phyloP scores from a whole-genome alignment of 2,797 vertebrate genomes.

The Scolopax rusticola region DNA sequence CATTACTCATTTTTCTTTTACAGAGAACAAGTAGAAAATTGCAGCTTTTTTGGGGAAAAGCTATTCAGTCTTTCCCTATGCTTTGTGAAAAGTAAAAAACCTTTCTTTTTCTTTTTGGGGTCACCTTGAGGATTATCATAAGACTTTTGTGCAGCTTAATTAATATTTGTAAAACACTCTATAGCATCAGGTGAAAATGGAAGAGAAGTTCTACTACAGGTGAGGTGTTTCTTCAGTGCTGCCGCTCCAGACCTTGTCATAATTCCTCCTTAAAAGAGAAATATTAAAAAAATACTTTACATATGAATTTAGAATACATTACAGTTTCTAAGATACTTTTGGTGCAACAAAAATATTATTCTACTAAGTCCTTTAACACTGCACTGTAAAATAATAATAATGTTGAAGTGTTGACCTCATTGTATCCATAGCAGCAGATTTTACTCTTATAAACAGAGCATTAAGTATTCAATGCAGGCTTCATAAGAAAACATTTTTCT shows the following conservation, averaged over 20 bases:
- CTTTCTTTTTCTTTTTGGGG: background rate
- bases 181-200: conserved; percentile 17
- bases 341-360: conserved; percentile 19
- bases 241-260: background rate
- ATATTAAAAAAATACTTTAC: conserved; percentile 24
- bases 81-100: background rate
- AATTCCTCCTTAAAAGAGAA: conserved; percentile 27
- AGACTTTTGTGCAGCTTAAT: background rate
- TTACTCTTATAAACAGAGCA: conserved; percentile 51
- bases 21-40: background rate
- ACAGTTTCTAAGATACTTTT: conserved; percentile 28
- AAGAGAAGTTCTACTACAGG: background rate
- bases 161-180: background rate
- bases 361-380: conserved; percentile 3
- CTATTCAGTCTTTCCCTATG: background rate
- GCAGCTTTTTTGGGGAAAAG: background rate
- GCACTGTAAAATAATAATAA: conserved; percentile 11
- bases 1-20: background rate
- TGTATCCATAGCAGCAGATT: conserved; percentile 75
- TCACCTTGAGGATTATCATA: conserved; percentile 17
- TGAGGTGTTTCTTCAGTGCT: background rate
- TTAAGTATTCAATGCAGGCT: conserved; percentile 45
- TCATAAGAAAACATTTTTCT: conserved; percentile 56
- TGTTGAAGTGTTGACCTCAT: conserved; percentile 47
- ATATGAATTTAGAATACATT: conserved; percentile 19